phyloP scores from a whole-genome alignment of 2,113 vertebrate species.

The Grammomys dolichurus region DNA sequence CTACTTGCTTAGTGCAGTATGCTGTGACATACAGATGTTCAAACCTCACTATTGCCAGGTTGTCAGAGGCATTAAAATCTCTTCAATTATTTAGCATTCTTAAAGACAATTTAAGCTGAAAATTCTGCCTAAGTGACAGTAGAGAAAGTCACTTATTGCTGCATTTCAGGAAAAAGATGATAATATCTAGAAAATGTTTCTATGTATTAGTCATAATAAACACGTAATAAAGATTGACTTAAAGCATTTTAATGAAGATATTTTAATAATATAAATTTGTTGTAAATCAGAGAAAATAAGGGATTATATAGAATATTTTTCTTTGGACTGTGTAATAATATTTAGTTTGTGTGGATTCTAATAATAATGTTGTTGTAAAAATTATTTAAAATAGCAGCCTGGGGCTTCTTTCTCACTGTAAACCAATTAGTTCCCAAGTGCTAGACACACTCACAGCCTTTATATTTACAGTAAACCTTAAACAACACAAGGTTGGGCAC shows the following conservation, averaged over 20 bases:
- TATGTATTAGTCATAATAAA: background rate
- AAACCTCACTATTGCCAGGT: slow-evolving; percentile 10
- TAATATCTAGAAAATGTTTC: slow-evolving; percentile 20
- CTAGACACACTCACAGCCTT: too few relatives aligned
- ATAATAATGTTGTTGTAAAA: background rate
- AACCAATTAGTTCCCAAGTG: too few relatives aligned
- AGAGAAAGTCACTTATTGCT: slow-evolving; percentile 41
- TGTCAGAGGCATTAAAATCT: background rate
- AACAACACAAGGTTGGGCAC: too few relatives aligned
- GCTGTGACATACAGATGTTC: background rate
- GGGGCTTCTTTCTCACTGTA: too few relatives aligned
- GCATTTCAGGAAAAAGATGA: slow-evolving; percentile 25
- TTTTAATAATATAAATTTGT: slow-evolving; percentile 10
- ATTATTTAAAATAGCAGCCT: too few relatives aligned
- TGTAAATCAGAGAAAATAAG: background rate
- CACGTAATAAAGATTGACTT: background rate
- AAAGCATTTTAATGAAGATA: slow-evolving; percentile 42
- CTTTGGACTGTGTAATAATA: slow-evolving; percentile 43
- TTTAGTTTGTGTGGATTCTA: slow-evolving; percentile 53
- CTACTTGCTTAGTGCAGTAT: background rate
- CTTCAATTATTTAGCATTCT: background rate
- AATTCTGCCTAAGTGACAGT: background rate
- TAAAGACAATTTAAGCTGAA: background rate
- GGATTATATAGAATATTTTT: slow-evolving; percentile 32
- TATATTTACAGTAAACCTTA: too few relatives aligned